Percentiles rank a stretch among this genome's conserved stretches.
Conservation (phyloP, 2,797 vertebrate species). For the Phylloscopus collybita region DNA sequence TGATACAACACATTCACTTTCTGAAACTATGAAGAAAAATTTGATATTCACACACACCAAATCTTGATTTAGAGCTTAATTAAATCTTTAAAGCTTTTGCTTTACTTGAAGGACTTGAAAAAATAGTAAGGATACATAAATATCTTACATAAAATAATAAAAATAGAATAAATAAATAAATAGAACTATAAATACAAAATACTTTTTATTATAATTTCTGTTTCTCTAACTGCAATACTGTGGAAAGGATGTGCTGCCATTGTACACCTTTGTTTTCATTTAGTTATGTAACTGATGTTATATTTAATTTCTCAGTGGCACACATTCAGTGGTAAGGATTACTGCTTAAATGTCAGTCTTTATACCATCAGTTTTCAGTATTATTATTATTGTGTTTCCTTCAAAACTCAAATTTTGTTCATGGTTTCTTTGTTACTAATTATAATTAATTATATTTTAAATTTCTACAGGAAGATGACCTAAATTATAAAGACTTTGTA, state of each 20-base stretch:
- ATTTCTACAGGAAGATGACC: not conserved
- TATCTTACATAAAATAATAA: not conserved
- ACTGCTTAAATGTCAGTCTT: slow-evolving; percentile 15
- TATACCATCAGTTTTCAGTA: not conserved
- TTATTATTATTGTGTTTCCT: not conserved
- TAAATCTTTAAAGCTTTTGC: not conserved
- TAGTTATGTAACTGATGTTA: not conserved
- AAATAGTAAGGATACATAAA: not conserved
- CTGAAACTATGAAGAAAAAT: not conserved
- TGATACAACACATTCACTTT: not conserved
- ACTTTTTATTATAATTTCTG: not conserved
- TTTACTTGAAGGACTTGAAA: not conserved
- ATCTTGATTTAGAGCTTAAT: not conserved
- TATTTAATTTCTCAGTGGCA: not conserved
- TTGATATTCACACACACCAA: not conserved
- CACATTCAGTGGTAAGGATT: not conserved
- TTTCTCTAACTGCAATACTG: not conserved
- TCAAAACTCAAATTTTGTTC: not conserved
- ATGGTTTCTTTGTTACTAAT: not conserved
- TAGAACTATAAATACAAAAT: not conserved
- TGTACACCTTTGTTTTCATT: not conserved
- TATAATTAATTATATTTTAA: not conserved
- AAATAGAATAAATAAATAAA: not conserved
- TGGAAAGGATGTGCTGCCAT: not conserved
- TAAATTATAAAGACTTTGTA: not conserved